Conservation (phyloP, 2,797 vertebrate genomes). For the Poecilia gillii region DNA sequence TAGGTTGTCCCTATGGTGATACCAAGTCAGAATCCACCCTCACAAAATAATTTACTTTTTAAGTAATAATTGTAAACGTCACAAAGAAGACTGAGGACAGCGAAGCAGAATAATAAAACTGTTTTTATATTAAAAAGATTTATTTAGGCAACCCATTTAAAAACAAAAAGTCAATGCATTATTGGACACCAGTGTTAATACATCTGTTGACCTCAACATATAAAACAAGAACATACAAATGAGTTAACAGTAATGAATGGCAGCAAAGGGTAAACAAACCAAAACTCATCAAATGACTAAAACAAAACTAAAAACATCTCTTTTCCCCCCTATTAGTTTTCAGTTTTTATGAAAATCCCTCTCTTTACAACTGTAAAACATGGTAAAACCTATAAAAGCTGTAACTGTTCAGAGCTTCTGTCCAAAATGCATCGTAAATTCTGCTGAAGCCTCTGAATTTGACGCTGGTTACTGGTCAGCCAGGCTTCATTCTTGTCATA, state of each 20-base stretch:
- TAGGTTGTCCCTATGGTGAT: not conserved
- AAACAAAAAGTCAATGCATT: conserved; percentile 10
- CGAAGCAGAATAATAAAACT: conserved; percentile 9
- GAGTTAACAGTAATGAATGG: conserved; percentile 34
- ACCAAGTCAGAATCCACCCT: not conserved
- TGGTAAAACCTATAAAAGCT: not conserved
- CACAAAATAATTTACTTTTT: not conserved
- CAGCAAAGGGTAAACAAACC: not conserved
- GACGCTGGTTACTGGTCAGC: conserved; percentile 16
- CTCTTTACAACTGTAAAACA: conserved; percentile 7
- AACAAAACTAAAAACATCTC: not conserved
- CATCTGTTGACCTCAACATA: not conserved
- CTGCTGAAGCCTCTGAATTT: conserved; percentile 38
- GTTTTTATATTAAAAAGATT: conserved; percentile 57
- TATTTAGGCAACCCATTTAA: conserved; percentile 29
- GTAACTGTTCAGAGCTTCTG: conserved; percentile 16
- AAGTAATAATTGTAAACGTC: not conserved
- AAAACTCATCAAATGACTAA: not conserved
- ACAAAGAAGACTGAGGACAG: too few species aligned
- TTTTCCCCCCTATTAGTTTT: conserved; percentile 24
- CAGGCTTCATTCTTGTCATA: too few species aligned
- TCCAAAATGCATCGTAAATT: conserved; percentile 7
- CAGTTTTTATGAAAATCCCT: not conserved
- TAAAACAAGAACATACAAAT: conserved; percentile 22
- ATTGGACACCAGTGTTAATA: conserved; percentile 19